Percentiles rank a stretch among this genome's conserved stretches.
These are phyloP conservation scores for Anagyrus pseudococci DNA, from an alignment of 2,888 invertebrate genomes.

Conservation along the genomic window DNA sequence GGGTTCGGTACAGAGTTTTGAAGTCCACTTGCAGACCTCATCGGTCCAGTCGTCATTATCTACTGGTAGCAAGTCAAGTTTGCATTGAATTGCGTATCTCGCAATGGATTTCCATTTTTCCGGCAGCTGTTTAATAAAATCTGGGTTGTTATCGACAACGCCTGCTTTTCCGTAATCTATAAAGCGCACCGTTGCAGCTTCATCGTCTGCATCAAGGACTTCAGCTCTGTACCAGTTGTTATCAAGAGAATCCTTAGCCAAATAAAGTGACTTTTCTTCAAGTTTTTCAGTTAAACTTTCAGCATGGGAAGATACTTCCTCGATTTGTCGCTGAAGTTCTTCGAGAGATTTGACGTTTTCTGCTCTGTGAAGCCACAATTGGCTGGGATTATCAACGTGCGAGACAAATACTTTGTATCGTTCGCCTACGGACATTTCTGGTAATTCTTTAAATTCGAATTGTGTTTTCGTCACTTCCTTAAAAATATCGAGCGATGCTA, in stretches of 20 bases:
- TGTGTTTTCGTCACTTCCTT: slow-evolving; percentile 16
- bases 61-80: slow-evolving; percentile 72
- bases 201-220: slow-evolving; percentile 80
- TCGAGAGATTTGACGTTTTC: slow-evolving; percentile 67
- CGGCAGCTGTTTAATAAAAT: slow-evolving; percentile 69
- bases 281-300: slow-evolving; percentile 65
- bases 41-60: slow-evolving; percentile 72
- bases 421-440: slow-evolving; percentile 45
- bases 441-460: slow-evolving; percentile 45
- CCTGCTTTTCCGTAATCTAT: slow-evolving; percentile 83
- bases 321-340: slow-evolving; percentile 71
- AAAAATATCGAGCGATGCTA: slow-evolving; percentile 54
- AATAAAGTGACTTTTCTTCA: slow-evolving; percentile 71
- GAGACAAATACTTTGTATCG: slow-evolving; percentile 67
- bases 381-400: slow-evolving; percentile 78
- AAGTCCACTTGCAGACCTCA: slow-evolving; percentile 63
- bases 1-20: slow-evolving; percentile 27
- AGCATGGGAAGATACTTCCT: slow-evolving; percentile 65
- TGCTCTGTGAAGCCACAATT: slow-evolving; percentile 76
- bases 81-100: slow-evolving; percentile 69
- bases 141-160: slow-evolving; percentile 70
- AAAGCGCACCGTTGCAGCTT: slow-evolving; percentile 78
- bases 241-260: slow-evolving; percentile 83
- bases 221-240: slow-evolving; percentile 92
- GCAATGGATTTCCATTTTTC: slow-evolving; percentile 67